phyloP scores from a whole-genome alignment of 1,140 invertebrate species.

The Aphis craccivora region DNA sequence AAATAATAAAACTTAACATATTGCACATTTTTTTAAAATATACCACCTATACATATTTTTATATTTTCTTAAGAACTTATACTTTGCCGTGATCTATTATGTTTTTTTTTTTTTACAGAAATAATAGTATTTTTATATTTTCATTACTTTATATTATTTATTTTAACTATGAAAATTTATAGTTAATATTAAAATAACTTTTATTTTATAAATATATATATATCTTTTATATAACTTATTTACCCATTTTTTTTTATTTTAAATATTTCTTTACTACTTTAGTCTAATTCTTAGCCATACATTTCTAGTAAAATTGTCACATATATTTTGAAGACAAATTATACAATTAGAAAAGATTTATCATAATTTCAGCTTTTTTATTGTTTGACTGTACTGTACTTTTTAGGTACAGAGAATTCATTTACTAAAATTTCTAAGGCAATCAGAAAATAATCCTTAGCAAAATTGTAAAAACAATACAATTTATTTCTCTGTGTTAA shows the following conservation, averaged over 20 bases:
- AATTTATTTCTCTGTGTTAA: background rate
- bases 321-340: background rate
- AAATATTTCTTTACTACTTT: background rate
- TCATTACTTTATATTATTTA: background rate
- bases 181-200: constrained; percentile 2
- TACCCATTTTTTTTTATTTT: background rate
- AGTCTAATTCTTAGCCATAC: background rate
- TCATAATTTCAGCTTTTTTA: background rate
- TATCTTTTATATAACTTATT: background rate
- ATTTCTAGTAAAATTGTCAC: background rate
- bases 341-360: background rate
- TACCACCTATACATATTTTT: background rate
- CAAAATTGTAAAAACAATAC: background rate
- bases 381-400: background rate
- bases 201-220: background rate
- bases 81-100: background rate
- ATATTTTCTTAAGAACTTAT: background rate
- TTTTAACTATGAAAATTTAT: background rate
- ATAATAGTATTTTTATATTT: background rate
- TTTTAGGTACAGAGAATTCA: background rate
- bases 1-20: background rate
- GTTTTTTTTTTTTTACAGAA: background rate
- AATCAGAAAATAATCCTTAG: background rate
- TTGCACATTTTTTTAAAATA: too few relatives aligned
- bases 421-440: background rate